These are phyloP conservation scores for Hybos culiciformis DNA, from an alignment of 2,888 invertebrate species.

Conservation along the genomic window DNA sequence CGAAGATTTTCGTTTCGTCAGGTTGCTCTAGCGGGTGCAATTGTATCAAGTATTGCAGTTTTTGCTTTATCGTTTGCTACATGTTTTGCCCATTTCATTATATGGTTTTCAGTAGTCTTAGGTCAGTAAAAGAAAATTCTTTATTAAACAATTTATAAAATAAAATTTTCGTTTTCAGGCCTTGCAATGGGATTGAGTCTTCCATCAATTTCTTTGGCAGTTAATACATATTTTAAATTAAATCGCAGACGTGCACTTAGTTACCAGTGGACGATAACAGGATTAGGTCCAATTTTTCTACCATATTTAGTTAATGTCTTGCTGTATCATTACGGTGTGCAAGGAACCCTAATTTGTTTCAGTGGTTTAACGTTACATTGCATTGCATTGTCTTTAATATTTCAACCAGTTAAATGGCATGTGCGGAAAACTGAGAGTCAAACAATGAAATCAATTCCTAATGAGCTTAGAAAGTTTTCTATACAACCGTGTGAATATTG, in stretches of 20 bases:
- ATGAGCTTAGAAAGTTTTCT: conserved; percentile 7
- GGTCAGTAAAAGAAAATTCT: conserved; percentile 10
- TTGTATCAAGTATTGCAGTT: conserved; percentile 46
- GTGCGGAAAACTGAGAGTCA: conserved; percentile 37
- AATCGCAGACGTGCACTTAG: conserved; percentile 57
- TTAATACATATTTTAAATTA: conserved; percentile 60
- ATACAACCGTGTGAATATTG: conserved; percentile 24
- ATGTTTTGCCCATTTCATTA: conserved; percentile 44
- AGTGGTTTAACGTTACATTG: conserved; percentile 54
- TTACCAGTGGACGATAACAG: conserved; percentile 56
- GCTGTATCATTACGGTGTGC: conserved; percentile 46
- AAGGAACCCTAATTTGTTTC: conserved; percentile 51
- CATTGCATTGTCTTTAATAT: conserved; percentile 48
- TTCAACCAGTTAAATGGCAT: conserved; percentile 67
- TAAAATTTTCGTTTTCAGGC: conserved; percentile 13
- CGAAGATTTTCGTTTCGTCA: conserved; percentile 51
- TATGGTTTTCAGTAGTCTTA: conserved; percentile 38
- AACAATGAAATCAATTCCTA: conserved; percentile 13
- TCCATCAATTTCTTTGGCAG: conserved; percentile 53
- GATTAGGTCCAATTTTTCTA: conserved; percentile 57
- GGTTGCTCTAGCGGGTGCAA: conserved; percentile 48
- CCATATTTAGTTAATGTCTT: conserved; percentile 54
- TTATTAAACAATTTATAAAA: background rate
- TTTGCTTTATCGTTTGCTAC: conserved; percentile 44
- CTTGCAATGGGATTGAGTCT: conserved; percentile 49